These are phyloP conservation scores for Thamnophis elegans DNA, from an alignment of 2,797 vertebrate species.

Conservation along the genomic window DNA sequence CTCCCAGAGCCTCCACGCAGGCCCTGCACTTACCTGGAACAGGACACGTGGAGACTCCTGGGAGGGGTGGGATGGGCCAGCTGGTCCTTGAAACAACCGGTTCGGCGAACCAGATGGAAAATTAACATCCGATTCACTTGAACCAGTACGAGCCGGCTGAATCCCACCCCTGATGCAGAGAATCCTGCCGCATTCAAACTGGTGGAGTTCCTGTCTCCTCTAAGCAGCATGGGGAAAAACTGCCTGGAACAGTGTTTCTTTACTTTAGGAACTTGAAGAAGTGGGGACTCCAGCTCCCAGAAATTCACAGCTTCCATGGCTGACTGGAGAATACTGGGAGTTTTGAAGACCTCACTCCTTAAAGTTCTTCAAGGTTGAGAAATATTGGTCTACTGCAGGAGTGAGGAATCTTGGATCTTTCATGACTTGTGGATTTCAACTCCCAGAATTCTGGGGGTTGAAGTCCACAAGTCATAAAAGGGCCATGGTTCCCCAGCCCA, in stretches of 20 bases:
- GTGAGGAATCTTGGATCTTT: background rate
- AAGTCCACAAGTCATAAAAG: no score
- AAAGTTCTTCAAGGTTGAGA: background rate
- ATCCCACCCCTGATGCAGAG: background rate
- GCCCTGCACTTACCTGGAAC: no score
- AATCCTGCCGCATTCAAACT: background rate
- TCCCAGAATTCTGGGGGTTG: no score
- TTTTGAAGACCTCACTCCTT: background rate
- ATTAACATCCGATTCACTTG: no score
- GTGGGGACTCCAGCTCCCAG: background rate
- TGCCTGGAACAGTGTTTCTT: background rate
- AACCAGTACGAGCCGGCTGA: no score
- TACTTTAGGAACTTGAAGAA: background rate
- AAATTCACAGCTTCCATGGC: background rate
- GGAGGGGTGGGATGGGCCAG: no score
- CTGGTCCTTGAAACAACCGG: no score
- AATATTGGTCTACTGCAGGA: background rate
- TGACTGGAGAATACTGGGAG: background rate
- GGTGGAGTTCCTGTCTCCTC: background rate
- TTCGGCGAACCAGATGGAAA: no score
- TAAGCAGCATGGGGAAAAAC: background rate
- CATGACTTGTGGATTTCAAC: no score
- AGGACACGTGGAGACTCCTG: no score
- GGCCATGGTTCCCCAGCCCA: no score
- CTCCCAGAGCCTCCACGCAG: no score